A percentile compares a stretch with the other conserved stretches of the same genome.
These are phyloP conservation scores for Macrophya annulata DNA, from an alignment of 2,888 invertebrate species.

Conservation along the genomic window DNA sequence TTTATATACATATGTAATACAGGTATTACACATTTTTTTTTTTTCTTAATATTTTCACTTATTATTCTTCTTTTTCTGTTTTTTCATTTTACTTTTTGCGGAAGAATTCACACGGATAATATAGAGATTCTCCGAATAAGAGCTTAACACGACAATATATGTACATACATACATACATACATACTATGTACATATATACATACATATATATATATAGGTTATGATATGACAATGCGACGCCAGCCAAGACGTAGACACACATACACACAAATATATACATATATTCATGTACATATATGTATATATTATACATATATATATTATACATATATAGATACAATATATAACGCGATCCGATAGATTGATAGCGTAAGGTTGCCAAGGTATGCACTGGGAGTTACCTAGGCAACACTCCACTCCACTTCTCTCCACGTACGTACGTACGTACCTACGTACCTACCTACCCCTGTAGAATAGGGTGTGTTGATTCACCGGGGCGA, in stretches of 20 bases:
- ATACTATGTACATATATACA: not conserved
- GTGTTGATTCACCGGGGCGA: not conserved
- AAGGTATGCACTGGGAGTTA: constrained; percentile 50
- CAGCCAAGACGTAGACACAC: not conserved
- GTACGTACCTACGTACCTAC: not conserved
- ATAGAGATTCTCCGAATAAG: not conserved
- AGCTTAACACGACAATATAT: not conserved
- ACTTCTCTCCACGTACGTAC: not conserved
- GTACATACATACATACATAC: not conserved
- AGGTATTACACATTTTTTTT: not conserved
- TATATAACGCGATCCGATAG: constrained; percentile 30
- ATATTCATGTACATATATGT: not conserved
- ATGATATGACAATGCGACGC: not conserved
- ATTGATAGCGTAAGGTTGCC: constrained; percentile 39
- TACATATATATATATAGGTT: not conserved
- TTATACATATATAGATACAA: not conserved
- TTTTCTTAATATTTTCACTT: not conserved
- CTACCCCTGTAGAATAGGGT: not conserved
- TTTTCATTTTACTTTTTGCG: not conserved
- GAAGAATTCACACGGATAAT: not conserved
- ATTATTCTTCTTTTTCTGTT: not conserved
- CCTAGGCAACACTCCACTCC: constrained; percentile 52
- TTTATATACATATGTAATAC: not conserved
- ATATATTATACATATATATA: not conserved
- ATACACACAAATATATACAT: not conserved